phyloP scores from a whole-genome alignment of 2,797 vertebrate species.

The Clarias laeviceps region DNA sequence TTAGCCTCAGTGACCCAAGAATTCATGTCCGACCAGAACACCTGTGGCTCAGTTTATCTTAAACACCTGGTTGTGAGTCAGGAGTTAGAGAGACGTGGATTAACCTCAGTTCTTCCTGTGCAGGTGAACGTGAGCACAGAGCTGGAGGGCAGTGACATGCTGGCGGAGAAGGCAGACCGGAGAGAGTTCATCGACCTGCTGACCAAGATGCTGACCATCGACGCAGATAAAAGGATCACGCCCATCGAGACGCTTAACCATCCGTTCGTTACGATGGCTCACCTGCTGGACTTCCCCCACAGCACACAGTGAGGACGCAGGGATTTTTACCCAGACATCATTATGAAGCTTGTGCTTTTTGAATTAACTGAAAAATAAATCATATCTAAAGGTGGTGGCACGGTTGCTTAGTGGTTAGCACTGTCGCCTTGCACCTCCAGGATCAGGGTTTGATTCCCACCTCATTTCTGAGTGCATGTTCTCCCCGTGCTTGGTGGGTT shows the following conservation, averaged over 20 bases:
- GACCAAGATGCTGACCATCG: conserved; percentile 99
- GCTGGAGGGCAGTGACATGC: conserved; percentile 94
- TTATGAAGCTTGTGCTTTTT: not conserved
- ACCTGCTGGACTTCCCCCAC: conserved; percentile 96
- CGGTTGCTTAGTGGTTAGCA: no score
- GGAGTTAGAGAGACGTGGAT: not conserved
- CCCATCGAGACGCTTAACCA: conserved; percentile 98
- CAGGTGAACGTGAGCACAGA: conserved; percentile 98
- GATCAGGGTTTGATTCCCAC: no score
- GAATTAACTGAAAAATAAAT: not conserved
- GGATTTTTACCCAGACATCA: not conserved
- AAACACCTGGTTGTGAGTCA: not conserved
- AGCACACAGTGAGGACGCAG: conserved; percentile 87
- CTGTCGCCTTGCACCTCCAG: no score
- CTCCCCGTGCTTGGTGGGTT: no score
- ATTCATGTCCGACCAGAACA: conserved; percentile 4
- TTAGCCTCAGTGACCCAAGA: not conserved
- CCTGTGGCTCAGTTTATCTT: not conserved
- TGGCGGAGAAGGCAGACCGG: conserved; percentile 96
- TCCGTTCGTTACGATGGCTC: conserved; percentile 96
- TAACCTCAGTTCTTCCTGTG: conserved; percentile 11
- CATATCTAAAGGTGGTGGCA: not conserved
- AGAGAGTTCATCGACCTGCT: conserved; percentile 97
- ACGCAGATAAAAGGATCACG: conserved; percentile 97
- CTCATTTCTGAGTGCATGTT: no score